Evolutionary conservation across 2,113 vertebrate genomes (phyloP), one percentile per base, ranked within the genome.

Genomic region (Empidonax alnorum): DNA sequence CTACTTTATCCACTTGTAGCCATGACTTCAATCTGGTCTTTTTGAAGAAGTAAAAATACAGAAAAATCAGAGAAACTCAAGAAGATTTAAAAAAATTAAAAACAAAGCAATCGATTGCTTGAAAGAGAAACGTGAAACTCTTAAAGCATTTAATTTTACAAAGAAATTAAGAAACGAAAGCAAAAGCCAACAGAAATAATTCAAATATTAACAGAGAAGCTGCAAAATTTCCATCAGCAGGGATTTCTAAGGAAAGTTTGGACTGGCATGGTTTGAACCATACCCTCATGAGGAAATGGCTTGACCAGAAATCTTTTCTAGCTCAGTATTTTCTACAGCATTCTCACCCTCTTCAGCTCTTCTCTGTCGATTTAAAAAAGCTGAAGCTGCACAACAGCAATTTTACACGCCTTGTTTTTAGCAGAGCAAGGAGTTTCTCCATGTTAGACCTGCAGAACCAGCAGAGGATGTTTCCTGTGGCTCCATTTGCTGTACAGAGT

Each of bases 321-420:
- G 10, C 2, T 14, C 35, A 63, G 30, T 7, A 14, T 55, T 91
- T 55, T 50, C 56, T 55, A 27, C 8, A 71, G 9, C 47, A 22
- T 65, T 76, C 33, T 79, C 10, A 46, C 12, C 16, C 39, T 67
- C 22, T 52, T 56, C 46, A 92, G 24, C 27, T 44, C 16, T 41
- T 59, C 61, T 53, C 9, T 1, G 1, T 14, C n/a, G 53, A 10
- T 47, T 23, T 59, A 4, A 33, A 67, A 78, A 41, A 59, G 8
- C 24, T 72, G 56, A 66, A 82, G 52, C 14, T 1, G 1, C 12
- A n/a, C 39, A 55, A 41, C 0, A 1, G 35, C 10, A 56, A 61
- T 81, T 81, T 84, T 72, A 5, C 16, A 28, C 0, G 0, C 33
- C 35, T 67, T 27, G 18, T 52, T 78, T 79, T 66, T 12, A 72